Evolutionary conservation across 2,797 vertebrate genomes (phyloP).

Genomic region (Manis pentadactyla): DNA sequence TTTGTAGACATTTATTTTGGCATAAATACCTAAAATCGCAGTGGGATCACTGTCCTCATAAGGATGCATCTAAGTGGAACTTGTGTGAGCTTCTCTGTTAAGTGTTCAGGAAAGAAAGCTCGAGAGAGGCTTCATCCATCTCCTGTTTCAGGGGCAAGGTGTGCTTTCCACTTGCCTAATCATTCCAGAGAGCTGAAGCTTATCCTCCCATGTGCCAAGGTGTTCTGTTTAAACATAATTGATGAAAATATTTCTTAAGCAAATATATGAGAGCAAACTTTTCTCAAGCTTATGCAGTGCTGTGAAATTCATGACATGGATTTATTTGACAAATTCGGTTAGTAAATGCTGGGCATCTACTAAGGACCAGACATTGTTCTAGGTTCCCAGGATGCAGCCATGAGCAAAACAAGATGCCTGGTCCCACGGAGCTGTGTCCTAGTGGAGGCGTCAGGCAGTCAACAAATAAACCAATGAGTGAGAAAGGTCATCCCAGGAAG

Average conservation of each 20-base stretch:
- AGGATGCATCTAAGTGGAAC: neutral
- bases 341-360: neutral
- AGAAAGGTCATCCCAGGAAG: neutral
- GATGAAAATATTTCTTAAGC: neutral
- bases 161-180: neutral
- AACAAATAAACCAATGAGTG: neutral
- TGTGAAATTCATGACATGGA: neutral
- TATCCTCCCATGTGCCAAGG: neutral
- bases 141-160: neutral
- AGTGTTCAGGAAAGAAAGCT: neutral
- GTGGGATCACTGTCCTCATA: neutral
- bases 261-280: neutral
- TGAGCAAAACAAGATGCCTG: neutral
- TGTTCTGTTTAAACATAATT: conserved; percentile 24
- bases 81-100: neutral
- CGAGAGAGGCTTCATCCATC: neutral
- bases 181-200: neutral
- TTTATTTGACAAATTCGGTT: neutral
- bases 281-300: neutral
- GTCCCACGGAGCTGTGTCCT: neutral
- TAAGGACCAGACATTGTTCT: neutral
- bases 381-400: neutral
- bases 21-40: neutral
- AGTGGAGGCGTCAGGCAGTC: neutral
- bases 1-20: neutral